phyloP scores from a whole-genome alignment of 1,140 invertebrate genomes.

The Carposina sasakii region DNA sequence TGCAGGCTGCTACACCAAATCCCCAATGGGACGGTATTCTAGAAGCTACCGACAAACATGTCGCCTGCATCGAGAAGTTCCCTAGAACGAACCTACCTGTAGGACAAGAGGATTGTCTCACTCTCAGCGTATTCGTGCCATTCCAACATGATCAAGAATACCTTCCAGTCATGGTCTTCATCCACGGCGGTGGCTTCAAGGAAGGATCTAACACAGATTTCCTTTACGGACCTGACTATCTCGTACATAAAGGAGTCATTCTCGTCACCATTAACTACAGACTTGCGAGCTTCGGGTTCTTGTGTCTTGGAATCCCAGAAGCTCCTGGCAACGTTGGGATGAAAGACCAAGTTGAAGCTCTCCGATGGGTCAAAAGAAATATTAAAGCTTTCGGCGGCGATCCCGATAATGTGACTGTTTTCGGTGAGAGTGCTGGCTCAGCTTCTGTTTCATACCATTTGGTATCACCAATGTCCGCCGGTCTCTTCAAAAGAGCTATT shows the following conservation, averaged over 20 bases:
- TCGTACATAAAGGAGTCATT: constrained; percentile 77
- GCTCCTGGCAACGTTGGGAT: constrained; percentile 75
- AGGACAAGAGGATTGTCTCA: constrained; percentile 84
- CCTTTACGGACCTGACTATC: constrained; percentile 74
- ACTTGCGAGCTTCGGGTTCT: constrained; percentile 76
- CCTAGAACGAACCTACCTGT: constrained; percentile 37
- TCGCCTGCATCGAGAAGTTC: constrained; percentile 43
- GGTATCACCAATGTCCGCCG: constrained; percentile 50
- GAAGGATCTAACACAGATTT: constrained; percentile 69
- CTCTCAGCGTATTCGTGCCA: constrained; percentile 87
- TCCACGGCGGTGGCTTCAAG: constrained; percentile 77
- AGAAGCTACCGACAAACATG: constrained; percentile 63
- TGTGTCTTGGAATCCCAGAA: constrained; percentile 72
- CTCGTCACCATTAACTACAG: constrained; percentile 81
- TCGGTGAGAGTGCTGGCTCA: constrained; percentile 61
- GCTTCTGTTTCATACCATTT: constrained; percentile 55
- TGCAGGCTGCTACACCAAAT: constrained; percentile 67
- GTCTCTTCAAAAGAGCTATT: constrained; percentile 49
- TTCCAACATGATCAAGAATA: constrained; percentile 15
- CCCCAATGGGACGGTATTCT: constrained; percentile 66
- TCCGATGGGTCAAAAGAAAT: constrained; percentile 73
- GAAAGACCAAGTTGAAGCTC: constrained; percentile 73
- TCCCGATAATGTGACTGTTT: constrained; percentile 56
- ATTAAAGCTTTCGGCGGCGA: constrained; percentile 66
- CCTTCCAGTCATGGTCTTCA: constrained; percentile 73